These are phyloP conservation scores for Pteruthius melanotis DNA, from an alignment of 2,113 vertebrate species.

Conservation along the genomic window DNA sequence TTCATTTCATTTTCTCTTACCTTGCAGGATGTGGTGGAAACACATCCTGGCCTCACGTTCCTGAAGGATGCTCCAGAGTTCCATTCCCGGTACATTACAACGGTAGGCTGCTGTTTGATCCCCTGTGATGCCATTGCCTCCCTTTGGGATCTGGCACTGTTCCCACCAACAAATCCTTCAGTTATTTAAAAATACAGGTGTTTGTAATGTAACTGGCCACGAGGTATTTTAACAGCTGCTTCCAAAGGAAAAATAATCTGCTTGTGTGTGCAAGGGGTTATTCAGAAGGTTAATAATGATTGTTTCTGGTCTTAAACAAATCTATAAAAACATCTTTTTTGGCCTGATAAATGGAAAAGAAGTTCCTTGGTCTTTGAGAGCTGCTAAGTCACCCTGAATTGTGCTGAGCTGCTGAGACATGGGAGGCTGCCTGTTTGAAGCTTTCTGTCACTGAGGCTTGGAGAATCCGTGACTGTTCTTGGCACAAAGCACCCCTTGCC, in stretches of 20 bases:
- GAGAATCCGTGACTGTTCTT: neutral
- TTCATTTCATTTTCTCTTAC: conserved; percentile 6
- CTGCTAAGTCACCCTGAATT: neutral
- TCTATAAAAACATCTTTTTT: neutral
- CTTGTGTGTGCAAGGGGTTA: neutral
- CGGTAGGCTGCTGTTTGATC: conserved; percentile 74
- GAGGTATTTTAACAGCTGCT: neutral
- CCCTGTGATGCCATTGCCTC: neutral
- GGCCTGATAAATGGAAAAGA: neutral
- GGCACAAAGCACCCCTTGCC: neutral
- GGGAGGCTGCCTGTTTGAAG: neutral
- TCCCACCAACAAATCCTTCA: neutral
- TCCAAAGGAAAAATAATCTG: neutral
- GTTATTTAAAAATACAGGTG: neutral
- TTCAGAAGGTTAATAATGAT: neutral
- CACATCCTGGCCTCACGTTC: conserved; percentile 95
- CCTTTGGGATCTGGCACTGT: neutral
- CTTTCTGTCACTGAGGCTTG: neutral
- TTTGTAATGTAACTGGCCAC: neutral
- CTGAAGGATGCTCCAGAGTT: conserved; percentile 98
- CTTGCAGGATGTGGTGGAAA: conserved; percentile 93
- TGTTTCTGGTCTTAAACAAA: conserved; percentile 48
- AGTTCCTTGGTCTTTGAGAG: neutral
- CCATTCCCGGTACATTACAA: conserved; percentile 97
- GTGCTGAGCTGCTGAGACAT: neutral